Evolutionary conservation across 2,113 vertebrate species (phyloP).

Genomic region (Rattus norvegicus): GRCr8 NC_086038.1:5234501-5235000

Average conservation of each 20-base stretch:
- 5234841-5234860: slow-evolving; percentile 18
- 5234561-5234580: too few relatives aligned
- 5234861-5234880: not conserved
- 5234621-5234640: not conserved
- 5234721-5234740: not conserved
- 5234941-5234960: not conserved
- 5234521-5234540: not conserved
- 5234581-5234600: not conserved
- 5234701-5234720: not conserved
- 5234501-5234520: not conserved
- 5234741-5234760: not conserved
- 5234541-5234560: not conserved
- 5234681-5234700: not conserved
- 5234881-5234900: slow-evolving; percentile 43
- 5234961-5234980: not conserved
- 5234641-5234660: not conserved
- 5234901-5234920: slow-evolving; percentile 38
- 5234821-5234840: not conserved
- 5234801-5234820: slow-evolving; percentile 24
- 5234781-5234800: not conserved
- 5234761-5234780: not conserved
- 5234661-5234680: not conserved
- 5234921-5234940: not conserved
- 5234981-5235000: not conserved
- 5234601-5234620: not conserved